phyloP scores from a whole-genome alignment of 2,888 invertebrate genomes.

The Agonopterix alstromeriana region DNA sequence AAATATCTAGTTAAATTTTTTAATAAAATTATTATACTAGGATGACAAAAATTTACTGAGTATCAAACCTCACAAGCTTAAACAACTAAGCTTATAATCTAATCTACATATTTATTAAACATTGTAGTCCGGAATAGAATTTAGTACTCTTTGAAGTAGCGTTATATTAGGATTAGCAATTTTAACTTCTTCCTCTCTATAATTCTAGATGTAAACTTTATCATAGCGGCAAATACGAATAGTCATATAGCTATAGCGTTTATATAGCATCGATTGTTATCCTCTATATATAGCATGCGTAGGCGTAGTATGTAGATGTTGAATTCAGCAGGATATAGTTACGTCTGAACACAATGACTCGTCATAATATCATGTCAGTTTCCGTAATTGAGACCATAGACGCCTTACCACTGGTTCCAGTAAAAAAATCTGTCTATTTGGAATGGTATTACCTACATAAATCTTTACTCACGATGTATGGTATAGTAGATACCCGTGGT shows the following conservation, averaged over 20 bases:
- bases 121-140: conserved; percentile 35
- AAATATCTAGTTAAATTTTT: conserved; percentile 11
- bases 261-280: conserved; percentile 33
- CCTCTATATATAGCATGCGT: conserved; percentile 36
- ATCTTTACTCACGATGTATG: neutral
- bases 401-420: too few species aligned
- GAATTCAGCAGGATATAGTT: conserved; percentile 54
- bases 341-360: conserved; percentile 39
- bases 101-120: conserved; percentile 55
- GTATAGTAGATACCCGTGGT: conserved; percentile 9
- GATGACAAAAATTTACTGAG: neutral
- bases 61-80: neutral
- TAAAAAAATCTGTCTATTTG: too few species aligned
- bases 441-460: neutral
- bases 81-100: conserved; percentile 40
- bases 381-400: too few species aligned
- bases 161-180: conserved; percentile 32
- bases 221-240: conserved; percentile 36
- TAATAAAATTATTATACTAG: conserved; percentile 7
- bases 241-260: conserved; percentile 10
- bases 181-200: conserved; percentile 36
- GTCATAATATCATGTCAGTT: too few species aligned
- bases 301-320: conserved; percentile 46
- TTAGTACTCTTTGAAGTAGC: conserved; percentile 26
- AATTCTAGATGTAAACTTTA: conserved; percentile 23